Conservation (phyloP, 2,797 vertebrate species). For the Onychomys torridus region DNA sequence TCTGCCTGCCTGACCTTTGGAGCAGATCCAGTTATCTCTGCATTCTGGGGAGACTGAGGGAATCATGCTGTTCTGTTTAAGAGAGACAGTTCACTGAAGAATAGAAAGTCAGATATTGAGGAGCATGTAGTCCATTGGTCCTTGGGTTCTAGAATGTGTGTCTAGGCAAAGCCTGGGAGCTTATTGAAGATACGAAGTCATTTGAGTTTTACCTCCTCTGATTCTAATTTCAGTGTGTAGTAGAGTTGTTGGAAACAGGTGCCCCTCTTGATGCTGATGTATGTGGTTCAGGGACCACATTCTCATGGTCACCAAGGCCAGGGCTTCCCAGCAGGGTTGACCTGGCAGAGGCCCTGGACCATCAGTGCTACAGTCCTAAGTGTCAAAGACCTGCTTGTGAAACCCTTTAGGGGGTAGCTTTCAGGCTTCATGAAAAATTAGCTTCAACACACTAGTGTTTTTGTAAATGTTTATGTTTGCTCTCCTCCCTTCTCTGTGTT, state of each 20-base stretch:
- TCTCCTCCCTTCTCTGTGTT: neutral
- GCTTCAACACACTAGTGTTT: neutral
- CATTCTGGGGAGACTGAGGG: neutral
- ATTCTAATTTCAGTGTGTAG: neutral
- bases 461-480: neutral
- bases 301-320: neutral
- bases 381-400: neutral
- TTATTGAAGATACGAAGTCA: neutral
- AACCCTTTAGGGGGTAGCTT: neutral
- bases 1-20: neutral
- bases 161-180: neutral
- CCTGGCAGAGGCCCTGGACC: neutral
- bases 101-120: neutral
- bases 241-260: neutral
- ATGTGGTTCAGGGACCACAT: neutral
- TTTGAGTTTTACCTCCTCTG: conserved; percentile 23
- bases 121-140: neutral
- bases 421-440: neutral
- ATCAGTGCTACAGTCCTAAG: neutral
- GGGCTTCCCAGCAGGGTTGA: neutral
- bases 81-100: neutral
- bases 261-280: neutral
- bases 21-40: conserved; percentile 5
- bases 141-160: neutral
- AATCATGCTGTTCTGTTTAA: neutral